phyloP scores from a whole-genome alignment of 2,113 vertebrate species.

The Anseranas semipalmata region DNA sequence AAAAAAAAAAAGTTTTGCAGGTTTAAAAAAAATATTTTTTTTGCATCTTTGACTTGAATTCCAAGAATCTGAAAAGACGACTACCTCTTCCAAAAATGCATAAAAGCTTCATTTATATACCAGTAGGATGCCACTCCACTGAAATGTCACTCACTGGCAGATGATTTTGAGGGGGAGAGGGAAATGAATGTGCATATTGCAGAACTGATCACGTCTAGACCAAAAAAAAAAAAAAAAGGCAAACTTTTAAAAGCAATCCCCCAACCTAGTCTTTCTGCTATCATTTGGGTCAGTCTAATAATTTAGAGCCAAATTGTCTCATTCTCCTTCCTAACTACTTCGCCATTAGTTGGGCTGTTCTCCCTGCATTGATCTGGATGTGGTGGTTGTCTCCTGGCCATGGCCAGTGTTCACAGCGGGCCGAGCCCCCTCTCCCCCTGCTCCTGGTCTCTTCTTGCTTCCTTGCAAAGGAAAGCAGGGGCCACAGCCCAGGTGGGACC shows the following conservation, averaged over 20 bases:
- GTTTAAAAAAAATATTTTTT: conserved; percentile 5
- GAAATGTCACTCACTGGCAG: conserved; percentile 48
- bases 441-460: neutral
- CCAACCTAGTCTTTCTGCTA: neutral
- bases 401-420: neutral
- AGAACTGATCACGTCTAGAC: conserved; percentile 17
- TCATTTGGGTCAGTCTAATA: neutral
- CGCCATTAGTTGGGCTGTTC: neutral
- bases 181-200: neutral
- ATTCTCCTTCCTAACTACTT: neutral
- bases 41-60: conserved; percentile 56
- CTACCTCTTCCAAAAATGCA: conserved; percentile 42
- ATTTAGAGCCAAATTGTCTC: neutral
- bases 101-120: conserved; percentile 36
- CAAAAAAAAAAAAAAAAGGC: neutral
- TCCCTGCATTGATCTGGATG: neutral
- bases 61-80: conserved; percentile 49
- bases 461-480: neutral
- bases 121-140: conserved; percentile 34
- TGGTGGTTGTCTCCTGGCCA: neutral
- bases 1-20: neutral
- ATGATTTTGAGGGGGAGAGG: conserved; percentile 35
- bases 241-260: neutral
- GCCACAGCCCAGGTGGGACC: neutral
- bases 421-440: neutral